phyloP scores from a whole-genome alignment of 1,140 invertebrate genomes.

The Condylostylus longicornis region DNA sequence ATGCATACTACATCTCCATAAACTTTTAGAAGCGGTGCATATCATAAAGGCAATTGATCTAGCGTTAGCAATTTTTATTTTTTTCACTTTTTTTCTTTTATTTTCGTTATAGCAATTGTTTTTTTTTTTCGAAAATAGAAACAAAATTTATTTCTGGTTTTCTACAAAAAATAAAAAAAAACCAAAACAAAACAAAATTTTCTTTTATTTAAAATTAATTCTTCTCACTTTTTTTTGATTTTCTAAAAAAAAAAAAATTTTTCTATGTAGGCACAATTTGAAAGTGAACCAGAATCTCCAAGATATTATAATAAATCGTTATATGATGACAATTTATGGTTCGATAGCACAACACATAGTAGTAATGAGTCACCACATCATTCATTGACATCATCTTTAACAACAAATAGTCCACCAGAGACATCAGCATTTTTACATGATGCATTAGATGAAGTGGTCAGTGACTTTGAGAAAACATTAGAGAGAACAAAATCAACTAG shows the following conservation, averaged over 20 bases:
- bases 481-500: conserved; percentile 34
- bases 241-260: not conserved
- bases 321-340: not conserved
- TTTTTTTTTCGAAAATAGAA: too few species aligned
- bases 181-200: too few species aligned
- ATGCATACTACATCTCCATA: too few species aligned
- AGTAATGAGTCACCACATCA: conserved; percentile 1
- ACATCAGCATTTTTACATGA: conserved; percentile 27
- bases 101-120: too few species aligned
- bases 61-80: too few species aligned
- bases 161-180: too few species aligned
- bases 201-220: too few species aligned
- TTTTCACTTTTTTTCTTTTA: too few species aligned
- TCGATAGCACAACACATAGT: conserved; percentile 4
- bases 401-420: conserved; percentile 24
- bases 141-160: too few species aligned
- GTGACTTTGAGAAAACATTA: conserved; percentile 59
- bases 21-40: too few species aligned
- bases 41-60: too few species aligned
- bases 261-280: conserved; percentile 19
- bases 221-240: not conserved
- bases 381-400: conserved; percentile 2
- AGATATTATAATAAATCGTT: conserved; percentile 2
- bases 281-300: conserved; percentile 29
- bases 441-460: conserved; percentile 46